These are phyloP conservation scores for Corythucha ciliata DNA, from an alignment of 2,888 invertebrate genomes.

Conservation along the genomic window DNA sequence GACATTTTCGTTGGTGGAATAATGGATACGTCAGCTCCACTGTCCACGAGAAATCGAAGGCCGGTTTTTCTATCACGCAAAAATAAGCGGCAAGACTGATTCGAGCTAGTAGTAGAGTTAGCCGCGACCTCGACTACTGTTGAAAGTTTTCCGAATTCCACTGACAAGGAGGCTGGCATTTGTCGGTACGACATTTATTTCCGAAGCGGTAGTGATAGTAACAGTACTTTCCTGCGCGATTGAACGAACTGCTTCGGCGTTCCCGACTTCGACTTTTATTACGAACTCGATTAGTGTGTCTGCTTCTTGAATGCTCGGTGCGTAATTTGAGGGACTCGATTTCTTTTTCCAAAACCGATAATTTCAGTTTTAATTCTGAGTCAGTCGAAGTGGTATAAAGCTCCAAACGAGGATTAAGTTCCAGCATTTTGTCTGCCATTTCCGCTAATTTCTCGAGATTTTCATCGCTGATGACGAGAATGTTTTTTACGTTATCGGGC, in stretches of 20 bases:
- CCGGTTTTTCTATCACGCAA: constrained; percentile 2
- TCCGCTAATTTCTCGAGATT: neutral
- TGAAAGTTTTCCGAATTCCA: constrained; percentile 19
- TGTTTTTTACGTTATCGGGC: constrained; percentile 3
- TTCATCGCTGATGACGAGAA: neutral
- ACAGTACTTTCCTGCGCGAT: constrained; percentile 14
- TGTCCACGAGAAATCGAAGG: constrained; percentile 22
- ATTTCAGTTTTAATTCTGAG: neutral
- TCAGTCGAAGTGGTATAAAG: too few species aligned
- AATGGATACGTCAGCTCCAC: constrained; percentile 27
- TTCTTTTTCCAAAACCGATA: constrained; percentile 4
- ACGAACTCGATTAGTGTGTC: neutral
- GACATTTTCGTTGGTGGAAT: constrained; percentile 7
- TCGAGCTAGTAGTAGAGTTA: neutral
- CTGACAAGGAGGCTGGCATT: constrained; percentile 11
- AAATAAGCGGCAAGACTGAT: constrained; percentile 2
- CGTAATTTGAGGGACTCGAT: neutral
- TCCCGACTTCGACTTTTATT: neutral
- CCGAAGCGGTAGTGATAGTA: constrained; percentile 17
- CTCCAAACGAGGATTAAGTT: too few species aligned
- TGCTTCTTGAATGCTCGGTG: neutral
- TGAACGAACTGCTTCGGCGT: constrained; percentile 4
- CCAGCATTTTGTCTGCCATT: too few species aligned
- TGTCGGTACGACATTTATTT: constrained; percentile 10
- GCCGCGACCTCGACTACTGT: constrained; percentile 11